Conservation (phyloP, 35 echinoderm and acorn worm species). For the Apostichopus californicus region DNA sequence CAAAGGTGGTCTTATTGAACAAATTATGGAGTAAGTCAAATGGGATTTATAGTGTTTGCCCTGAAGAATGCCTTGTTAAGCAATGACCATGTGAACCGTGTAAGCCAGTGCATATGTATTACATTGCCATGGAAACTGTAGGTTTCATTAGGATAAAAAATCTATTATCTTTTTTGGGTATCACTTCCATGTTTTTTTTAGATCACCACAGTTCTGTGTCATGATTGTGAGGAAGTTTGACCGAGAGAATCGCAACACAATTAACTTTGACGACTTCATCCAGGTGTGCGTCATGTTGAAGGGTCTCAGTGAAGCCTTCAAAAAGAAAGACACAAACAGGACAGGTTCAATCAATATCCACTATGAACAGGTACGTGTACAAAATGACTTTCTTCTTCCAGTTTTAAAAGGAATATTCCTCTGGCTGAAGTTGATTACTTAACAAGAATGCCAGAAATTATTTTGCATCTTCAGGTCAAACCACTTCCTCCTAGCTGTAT, state of each 20-base stretch:
- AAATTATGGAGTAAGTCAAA: no score
- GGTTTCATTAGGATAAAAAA: no score
- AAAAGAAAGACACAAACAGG: conserved; percentile 69
- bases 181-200: not conserved
- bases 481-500: no score
- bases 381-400: not conserved
- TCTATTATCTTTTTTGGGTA: no score
- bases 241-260: conserved; percentile 53
- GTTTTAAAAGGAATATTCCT: not conserved
- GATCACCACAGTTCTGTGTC: conserved; percentile 74
- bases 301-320: conserved; percentile 89
- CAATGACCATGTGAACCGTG: no score
- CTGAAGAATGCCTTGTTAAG: no score
- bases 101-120: no score
- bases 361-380: conserved; percentile 89
- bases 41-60: no score
- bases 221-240: conserved; percentile 88
- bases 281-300: conserved; percentile 95
- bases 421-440: not conserved
- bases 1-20: no score
- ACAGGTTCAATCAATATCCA: conserved; percentile 73
- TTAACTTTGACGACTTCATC: conserved; percentile 99
- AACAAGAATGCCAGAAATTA: not conserved
- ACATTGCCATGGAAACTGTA: no score
- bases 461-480: no score